These are phyloP conservation scores for Pediacus dermestoides DNA, from an alignment of 2,888 invertebrate genomes.

Conservation along the genomic window DNA sequence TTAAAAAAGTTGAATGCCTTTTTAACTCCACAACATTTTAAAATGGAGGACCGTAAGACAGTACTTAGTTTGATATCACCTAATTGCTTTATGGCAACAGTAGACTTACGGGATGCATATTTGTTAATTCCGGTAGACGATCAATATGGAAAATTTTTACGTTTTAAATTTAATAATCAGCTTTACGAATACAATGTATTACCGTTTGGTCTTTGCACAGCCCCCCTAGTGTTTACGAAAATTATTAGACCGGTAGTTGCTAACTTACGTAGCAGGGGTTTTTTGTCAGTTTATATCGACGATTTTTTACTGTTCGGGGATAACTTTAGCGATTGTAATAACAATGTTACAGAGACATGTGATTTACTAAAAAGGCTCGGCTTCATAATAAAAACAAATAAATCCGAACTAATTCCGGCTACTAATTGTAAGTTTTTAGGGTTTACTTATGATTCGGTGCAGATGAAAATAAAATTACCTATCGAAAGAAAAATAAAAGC, in stretches of 20 bases:
- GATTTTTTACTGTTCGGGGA: constrained; percentile 7
- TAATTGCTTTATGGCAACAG: constrained; percentile 6
- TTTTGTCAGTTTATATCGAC: too few relatives aligned
- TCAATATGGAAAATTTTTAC: constrained; percentile 6
- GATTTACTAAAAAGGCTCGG: too few relatives aligned
- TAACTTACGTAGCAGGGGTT: not conserved
- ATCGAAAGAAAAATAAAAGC: too few relatives aligned
- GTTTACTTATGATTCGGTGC: not conserved
- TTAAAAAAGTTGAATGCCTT: constrained; percentile 8
- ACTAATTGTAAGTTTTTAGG: constrained; percentile 2
- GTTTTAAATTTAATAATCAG: constrained; percentile 1
- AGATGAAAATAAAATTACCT: too few relatives aligned
- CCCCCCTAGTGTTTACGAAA: constrained; percentile 8
- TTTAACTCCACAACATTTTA: constrained; percentile 7
- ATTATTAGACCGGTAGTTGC: constrained; percentile 5
- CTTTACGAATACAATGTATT: constrained; percentile 6
- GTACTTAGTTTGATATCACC: not conserved
- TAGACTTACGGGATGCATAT: too few relatives aligned
- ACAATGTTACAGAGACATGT: too few relatives aligned
- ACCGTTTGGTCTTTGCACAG: constrained; percentile 9
- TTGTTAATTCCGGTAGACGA: not conserved
- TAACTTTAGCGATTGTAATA: not conserved
- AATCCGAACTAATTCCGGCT: not conserved
- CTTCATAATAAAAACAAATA: too few relatives aligned
- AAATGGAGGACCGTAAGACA: constrained; percentile 8